Evolutionary conservation across 2,888 invertebrate species (phyloP), one percentile per base, ranked within the genome.

Genomic region (Agelastica alni): DNA sequence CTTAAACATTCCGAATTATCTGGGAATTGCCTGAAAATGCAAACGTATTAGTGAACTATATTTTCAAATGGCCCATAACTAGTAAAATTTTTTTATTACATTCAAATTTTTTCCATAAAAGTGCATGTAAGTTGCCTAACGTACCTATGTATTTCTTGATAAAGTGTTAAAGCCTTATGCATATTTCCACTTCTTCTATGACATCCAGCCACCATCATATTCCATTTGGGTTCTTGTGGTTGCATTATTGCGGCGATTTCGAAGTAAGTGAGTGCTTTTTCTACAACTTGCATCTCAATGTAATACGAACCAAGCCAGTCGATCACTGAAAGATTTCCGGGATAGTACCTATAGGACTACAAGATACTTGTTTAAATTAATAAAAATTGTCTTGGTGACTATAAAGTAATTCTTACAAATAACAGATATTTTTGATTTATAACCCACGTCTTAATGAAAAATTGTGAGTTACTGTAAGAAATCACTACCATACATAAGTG

Each of bases 1-100:
- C 92, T 90, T 46, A 96, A 78, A 77, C 97, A 97, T 72, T 96
- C 95, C 1, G 92, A 83, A 75, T 97, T 96, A 59, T 97, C 96
- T 0, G 98, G 98, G 75, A 98, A 98, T 63, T 87, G 85, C 12
- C 62, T 61, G 4, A 37, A 46, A 26, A 22, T n/a, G n/a, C n/a
- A n/a, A n/a, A n/a, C n/a, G n/a, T n/a, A n/a, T n/a, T n/a, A n/a
- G n/a, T n/a, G n/a, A n/a, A n/a, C n/a, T n/a, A n/a, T n/a, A n/a
- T n/a, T n/a, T n/a, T n/a, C n/a, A n/a, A n/a, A n/a, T n/a, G n/a
- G n/a, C n/a, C n/a, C n/a, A n/a, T n/a, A n/a, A n/a, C n/a, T n/a
- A n/a, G n/a, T n/a, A n/a, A n/a, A n/a, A n/a, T n/a, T n/a, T n/a
- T n/a, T n/a, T n/a, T n/a, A n/a, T n/a, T n/a, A n/a, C n/a, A n/a